Percentiles rank a stretch among this genome's conserved stretches.
Conservation (phyloP, 2,888 invertebrate genomes). For the Drosophila villosipedis region DNA sequence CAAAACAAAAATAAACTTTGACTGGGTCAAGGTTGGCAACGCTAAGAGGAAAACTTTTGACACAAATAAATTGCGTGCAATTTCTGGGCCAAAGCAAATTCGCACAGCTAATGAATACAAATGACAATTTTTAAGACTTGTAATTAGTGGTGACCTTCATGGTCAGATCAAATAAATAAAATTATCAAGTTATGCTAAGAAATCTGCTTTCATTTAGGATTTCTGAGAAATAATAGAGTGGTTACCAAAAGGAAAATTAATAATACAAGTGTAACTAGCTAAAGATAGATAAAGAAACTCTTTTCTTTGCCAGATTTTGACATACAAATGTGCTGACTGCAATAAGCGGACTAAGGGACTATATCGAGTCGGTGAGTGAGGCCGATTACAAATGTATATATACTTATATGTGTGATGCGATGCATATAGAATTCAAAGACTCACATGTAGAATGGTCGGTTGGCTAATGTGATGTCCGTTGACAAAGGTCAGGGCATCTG, state of each 20-base stretch:
- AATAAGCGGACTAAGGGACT: not conserved
- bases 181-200: not conserved
- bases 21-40: constrained; percentile 59
- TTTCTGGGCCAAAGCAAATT: not conserved
- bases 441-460: constrained; percentile 94
- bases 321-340: not conserved
- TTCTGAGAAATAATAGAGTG: not conserved
- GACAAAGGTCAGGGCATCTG: constrained; percentile 97
- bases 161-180: not conserved
- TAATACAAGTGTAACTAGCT: not conserved
- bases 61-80: constrained; percentile 30
- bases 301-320: not conserved
- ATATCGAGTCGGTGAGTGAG: not conserved
- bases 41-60: constrained; percentile 30
- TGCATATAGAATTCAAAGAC: constrained; percentile 44
- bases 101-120: constrained; percentile 44
- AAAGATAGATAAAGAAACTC: not conserved
- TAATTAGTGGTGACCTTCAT: constrained; percentile 14
- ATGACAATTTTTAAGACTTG: constrained; percentile 5
- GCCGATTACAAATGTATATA: not conserved
- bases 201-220: not conserved
- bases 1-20: constrained; percentile 14
- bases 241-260: not conserved
- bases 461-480: constrained; percentile 96
- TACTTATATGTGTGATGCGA: not conserved